Conservation (phyloP, 2,797 vertebrate genomes). For the Enteromius paludinosus region DNA sequence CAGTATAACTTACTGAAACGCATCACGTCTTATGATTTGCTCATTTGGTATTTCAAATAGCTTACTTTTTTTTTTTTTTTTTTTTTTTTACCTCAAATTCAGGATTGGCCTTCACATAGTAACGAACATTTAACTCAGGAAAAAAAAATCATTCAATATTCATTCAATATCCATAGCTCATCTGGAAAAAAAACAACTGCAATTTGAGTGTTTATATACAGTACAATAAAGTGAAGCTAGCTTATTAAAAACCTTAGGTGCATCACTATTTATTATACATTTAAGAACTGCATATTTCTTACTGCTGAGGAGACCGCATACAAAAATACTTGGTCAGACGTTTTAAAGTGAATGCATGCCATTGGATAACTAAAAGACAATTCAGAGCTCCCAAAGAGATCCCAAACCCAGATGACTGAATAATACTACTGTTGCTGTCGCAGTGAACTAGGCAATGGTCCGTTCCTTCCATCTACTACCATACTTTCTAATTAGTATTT, state of each 20-base stretch:
- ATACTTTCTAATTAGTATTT: constrained; percentile 10
- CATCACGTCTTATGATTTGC: not conserved
- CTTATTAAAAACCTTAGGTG: not conserved
- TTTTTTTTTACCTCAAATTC: not conserved
- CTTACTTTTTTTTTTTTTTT: not conserved
- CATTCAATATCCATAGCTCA: not conserved
- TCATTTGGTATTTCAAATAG: not conserved
- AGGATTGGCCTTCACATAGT: not conserved
- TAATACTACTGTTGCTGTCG: not conserved
- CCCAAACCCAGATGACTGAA: not conserved
- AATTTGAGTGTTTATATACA: not conserved
- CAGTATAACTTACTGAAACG: not conserved
- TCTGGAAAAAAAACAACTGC: not conserved
- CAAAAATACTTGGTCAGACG: not conserved
- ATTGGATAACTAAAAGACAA: not conserved
- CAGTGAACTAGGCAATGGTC: constrained; percentile 1
- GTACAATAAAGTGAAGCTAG: not conserved
- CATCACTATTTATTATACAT: not conserved
- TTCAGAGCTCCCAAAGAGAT: not conserved
- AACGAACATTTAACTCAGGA: not conserved
- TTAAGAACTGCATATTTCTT: not conserved
- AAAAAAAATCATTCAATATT: not conserved
- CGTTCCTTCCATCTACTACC: not conserved
- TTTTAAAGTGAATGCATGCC: not conserved
- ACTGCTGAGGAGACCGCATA: not conserved